Evolutionary conservation across 2,797 vertebrate genomes (phyloP).

Genomic region (Valencia hispanica): DNA sequence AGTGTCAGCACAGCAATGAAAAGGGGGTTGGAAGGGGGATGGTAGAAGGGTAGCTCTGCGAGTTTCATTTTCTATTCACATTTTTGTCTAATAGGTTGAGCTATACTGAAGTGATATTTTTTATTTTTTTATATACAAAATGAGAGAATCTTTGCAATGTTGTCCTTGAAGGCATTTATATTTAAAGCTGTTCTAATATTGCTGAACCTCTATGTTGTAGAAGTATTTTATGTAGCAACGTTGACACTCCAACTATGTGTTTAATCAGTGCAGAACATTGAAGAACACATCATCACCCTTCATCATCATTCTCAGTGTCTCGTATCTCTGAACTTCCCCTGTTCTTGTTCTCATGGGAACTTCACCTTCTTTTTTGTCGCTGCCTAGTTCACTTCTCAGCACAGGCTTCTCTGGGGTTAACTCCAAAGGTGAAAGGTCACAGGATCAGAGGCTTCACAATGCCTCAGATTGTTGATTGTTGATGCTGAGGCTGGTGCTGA

Average conservation of each 20-base stretch:
- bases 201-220: background rate
- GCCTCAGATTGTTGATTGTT: conserved; percentile 77
- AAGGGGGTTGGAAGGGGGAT: conserved; percentile 47
- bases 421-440: conserved; percentile 76
- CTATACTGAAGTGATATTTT: background rate
- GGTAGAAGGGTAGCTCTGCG: conserved; percentile 25
- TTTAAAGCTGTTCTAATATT: background rate
- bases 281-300: conserved; percentile 34
- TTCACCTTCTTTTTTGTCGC: conserved; percentile 65
- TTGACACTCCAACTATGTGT: conserved; percentile 1
- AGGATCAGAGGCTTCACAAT: conserved; percentile 85
- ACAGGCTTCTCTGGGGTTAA: conserved; percentile 77
- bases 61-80: conserved; percentile 45
- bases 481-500: conserved; percentile 60
- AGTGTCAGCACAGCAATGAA: conserved; percentile 72
- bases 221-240: conserved; percentile 4
- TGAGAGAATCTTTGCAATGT: background rate
- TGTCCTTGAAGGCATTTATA: background rate
- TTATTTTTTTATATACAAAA: background rate
- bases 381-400: conserved; percentile 77
- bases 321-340: conserved; percentile 50
- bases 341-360: conserved; percentile 76
- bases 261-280: conserved; percentile 25
- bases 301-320: conserved; percentile 49
- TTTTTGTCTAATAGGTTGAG: conserved; percentile 19